A percentile compares a stretch with the other conserved stretches of the same genome.
phyloP scores from a whole-genome alignment of 2,888 invertebrate genomes.

The Tupiocoris notatus region DNA sequence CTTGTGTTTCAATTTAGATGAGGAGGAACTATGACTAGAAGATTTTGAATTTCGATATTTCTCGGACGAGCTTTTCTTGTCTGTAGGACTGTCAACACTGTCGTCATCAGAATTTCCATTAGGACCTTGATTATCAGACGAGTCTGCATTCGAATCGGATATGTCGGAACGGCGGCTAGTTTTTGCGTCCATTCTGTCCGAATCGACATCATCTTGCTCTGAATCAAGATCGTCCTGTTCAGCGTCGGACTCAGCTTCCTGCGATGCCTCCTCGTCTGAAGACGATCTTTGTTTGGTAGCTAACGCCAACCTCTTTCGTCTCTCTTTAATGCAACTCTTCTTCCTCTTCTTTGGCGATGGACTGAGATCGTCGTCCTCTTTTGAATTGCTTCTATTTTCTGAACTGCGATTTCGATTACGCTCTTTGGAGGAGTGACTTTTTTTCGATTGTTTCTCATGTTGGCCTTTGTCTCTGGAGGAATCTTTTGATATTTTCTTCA shows the following conservation, averaged over 20 bases:
- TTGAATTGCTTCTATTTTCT: too few relatives aligned
- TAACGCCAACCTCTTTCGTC: too few relatives aligned
- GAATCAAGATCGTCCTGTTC: background rate
- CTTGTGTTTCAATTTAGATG: slow-evolving; percentile 13
- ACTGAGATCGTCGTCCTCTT: slow-evolving; percentile 2
- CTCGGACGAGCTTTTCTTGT: slow-evolving; percentile 1
- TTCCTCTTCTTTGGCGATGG: slow-evolving; percentile 30
- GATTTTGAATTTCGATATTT: slow-evolving; percentile 16
- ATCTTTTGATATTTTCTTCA: background rate
- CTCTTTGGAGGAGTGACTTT: background rate
- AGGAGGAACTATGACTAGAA: slow-evolving; percentile 24
- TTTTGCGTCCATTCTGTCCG: background rate
- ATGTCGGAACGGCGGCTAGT: slow-evolving; percentile 9
- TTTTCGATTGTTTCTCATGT: slow-evolving; percentile 15
- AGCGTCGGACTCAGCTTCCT: slow-evolving; percentile 5
- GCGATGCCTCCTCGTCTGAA: background rate
- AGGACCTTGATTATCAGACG: background rate
- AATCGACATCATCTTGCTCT: slow-evolving; percentile 22
- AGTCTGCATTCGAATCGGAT: background rate
- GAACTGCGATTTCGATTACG: background rate
- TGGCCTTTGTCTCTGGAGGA: background rate
- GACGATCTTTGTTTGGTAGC: background rate
- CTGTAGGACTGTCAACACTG: background rate
- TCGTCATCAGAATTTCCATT: background rate
- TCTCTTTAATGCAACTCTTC: slow-evolving; percentile 31